Conservation (phyloP, 1,140 invertebrate genomes). For the Probaryconus sp. region DNA sequence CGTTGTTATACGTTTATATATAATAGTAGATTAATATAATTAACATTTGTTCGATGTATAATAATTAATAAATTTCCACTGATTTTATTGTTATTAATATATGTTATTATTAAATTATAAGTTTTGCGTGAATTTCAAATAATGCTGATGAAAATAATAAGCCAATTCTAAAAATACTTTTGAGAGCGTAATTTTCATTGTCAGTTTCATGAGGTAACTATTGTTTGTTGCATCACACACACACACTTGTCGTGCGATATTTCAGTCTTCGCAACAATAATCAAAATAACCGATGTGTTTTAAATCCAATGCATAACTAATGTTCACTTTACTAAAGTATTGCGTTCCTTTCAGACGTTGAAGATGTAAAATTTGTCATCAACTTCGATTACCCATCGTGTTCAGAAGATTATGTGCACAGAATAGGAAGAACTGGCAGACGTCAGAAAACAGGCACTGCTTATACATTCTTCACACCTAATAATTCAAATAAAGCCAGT, state of each 20-base stretch:
- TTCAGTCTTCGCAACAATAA: conserved; percentile 39
- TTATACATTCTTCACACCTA: conserved; percentile 98
- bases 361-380: conserved; percentile 99
- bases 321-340: conserved; percentile 17
- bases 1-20: too few species aligned
- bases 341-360: conserved; percentile 90
- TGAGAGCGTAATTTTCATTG: conserved; percentile 32
- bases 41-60: too few species aligned
- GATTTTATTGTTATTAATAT: too few species aligned
- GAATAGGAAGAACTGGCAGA: conserved; percentile 98
- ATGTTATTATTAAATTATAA: too few species aligned
- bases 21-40: too few species aligned
- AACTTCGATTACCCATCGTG: conserved; percentile 99
- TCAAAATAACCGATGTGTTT: conserved; percentile 43
- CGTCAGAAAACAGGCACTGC: conserved; percentile 97
- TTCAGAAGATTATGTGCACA: conserved; percentile 99
- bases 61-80: too few species aligned
- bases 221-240: conserved; percentile 39
- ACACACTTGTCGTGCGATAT: conserved; percentile 41
- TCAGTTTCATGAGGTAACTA: conserved; percentile 24
- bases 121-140: too few species aligned
- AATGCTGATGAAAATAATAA: too few species aligned
- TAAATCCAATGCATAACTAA: not conserved
- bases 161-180: conserved; percentile 13
- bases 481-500: conserved; percentile 93